Conservation (phyloP, 2,888 invertebrate species). For the Pherbina coryleti region DNA sequence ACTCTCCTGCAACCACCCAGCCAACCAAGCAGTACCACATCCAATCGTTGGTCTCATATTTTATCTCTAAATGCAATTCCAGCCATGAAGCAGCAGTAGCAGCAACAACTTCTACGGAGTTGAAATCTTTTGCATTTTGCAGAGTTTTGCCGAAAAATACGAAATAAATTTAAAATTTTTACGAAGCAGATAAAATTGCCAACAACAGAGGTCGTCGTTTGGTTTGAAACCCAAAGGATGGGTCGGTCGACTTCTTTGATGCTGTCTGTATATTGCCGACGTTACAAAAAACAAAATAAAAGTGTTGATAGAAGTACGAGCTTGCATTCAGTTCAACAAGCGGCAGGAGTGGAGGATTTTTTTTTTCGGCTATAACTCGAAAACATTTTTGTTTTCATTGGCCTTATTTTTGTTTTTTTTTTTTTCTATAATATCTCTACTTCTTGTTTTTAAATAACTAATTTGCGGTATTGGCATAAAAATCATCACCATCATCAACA, state of each 20-base stretch:
- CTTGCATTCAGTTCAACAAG: background rate
- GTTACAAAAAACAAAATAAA: background rate
- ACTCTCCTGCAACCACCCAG: background rate
- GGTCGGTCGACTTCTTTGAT: background rate
- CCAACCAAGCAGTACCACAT: constrained; percentile 14
- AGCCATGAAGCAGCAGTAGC: constrained; percentile 8
- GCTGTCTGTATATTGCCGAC: background rate
- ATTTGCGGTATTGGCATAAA: background rate
- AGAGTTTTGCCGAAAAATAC: constrained; percentile 29
- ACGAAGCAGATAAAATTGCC: constrained; percentile 38
- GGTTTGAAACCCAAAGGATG: background rate
- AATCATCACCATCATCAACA: background rate
- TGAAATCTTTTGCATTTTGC: constrained; percentile 18
- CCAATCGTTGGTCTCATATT: constrained; percentile 35
- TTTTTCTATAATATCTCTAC: background rate
- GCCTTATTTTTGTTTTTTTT: background rate
- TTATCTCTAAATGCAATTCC: constrained; percentile 35
- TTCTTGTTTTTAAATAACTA: background rate
- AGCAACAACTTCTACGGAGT: constrained; percentile 15
- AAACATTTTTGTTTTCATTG: background rate
- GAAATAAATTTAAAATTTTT: constrained; percentile 39
- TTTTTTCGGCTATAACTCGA: background rate
- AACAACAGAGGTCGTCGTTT: constrained; percentile 10
- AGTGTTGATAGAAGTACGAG: constrained; percentile 16
- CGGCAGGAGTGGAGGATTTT: too few species aligned